Percentiles rank a stretch among this genome's conserved stretches.
Evolutionary conservation across 2,113 vertebrate genomes (phyloP).

Genomic region (Saiga tatarica): DNA sequence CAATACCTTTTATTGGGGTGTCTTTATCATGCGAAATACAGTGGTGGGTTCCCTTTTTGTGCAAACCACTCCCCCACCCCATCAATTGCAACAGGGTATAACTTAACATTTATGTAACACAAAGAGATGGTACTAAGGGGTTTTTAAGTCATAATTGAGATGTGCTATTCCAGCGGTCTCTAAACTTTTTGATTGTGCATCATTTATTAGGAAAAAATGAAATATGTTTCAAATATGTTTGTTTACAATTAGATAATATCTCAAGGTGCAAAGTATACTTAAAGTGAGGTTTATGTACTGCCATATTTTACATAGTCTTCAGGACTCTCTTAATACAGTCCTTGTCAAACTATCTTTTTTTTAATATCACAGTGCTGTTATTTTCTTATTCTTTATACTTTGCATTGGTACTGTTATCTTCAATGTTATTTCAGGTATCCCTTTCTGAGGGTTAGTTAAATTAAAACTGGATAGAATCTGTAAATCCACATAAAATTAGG

Average conservation of each 20-base stretch:
- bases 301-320: neutral
- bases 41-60: neutral
- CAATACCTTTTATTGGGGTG: neutral
- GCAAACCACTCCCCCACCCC: neutral
- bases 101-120: neutral
- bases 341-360: neutral
- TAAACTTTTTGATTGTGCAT: neutral
- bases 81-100: neutral
- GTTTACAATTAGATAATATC: neutral
- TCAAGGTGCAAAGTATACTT: neutral
- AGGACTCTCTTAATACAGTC: neutral
- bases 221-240: neutral
- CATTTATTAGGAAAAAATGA: constrained; percentile 27
- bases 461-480: neutral
- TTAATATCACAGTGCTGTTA: neutral
- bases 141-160: neutral
- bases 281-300: neutral
- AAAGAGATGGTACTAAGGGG: neutral
- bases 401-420: neutral
- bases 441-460: neutral
- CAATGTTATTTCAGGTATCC: neutral
- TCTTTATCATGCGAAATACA: neutral
- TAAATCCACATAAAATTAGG: constrained; percentile 19
- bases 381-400: neutral
- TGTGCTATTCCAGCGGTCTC: neutral